A percentile compares a stretch with the other conserved stretches of the same genome.
phyloP scores from a whole-genome alignment of 2,888 invertebrate species.

The Drosophila neutralis region DNA sequence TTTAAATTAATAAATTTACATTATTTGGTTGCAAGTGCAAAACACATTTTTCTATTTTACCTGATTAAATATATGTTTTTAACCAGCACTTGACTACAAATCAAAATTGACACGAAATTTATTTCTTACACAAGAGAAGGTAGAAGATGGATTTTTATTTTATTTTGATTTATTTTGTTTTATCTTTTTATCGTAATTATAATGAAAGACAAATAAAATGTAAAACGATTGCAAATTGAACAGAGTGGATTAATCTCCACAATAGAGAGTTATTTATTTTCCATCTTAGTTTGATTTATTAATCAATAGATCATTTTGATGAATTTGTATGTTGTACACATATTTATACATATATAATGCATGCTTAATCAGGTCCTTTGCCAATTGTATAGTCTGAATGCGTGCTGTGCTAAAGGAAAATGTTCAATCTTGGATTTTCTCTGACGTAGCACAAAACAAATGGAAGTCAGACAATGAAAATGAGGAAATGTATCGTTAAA shows the following conservation, averaged over 20 bases:
- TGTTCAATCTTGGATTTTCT: constrained; percentile 6
- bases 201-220: neutral
- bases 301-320: neutral
- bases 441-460: constrained; percentile 35
- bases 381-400: neutral
- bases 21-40: neutral
- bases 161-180: neutral
- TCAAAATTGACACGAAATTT: neutral
- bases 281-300: neutral
- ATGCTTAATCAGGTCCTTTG: neutral
- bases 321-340: neutral
- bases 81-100: neutral
- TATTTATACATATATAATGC: neutral
- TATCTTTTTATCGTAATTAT: too few relatives aligned
- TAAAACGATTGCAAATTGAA: neutral
- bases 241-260: neutral
- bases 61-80: neutral
- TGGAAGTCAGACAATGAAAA: constrained; percentile 38
- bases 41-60: neutral
- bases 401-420: neutral
- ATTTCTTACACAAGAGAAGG: neutral
- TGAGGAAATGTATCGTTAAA: constrained; percentile 38
- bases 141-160: neutral
- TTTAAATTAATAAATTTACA: neutral
- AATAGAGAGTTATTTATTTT: neutral